Percentiles rank a stretch among this genome's conserved stretches.
phyloP scores from a whole-genome alignment of 2,113 vertebrate genomes.

The Sakesphorus luctuosus region DNA sequence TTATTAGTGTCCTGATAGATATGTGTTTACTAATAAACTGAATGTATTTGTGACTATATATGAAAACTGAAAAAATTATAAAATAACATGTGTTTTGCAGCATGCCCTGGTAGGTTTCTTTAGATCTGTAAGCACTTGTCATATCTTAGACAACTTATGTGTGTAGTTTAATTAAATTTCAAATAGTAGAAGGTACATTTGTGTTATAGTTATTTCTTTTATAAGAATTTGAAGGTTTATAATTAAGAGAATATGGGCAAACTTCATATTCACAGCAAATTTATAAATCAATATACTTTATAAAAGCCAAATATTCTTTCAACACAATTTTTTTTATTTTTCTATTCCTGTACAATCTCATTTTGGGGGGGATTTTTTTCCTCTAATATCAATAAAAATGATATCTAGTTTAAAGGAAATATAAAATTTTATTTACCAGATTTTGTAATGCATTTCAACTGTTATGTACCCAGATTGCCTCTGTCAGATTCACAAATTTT shows the following conservation, averaged over 20 bases:
- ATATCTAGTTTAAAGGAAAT: neutral
- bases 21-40: neutral
- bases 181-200: neutral
- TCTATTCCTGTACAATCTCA: neutral
- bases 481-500: neutral
- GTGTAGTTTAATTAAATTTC: neutral
- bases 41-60: neutral
- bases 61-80: neutral
- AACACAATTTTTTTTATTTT: neutral
- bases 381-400: neutral
- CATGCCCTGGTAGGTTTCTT: neutral
- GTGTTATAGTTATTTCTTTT: neutral
- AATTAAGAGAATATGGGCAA: neutral
- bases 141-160: neutral
- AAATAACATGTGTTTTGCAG: neutral
- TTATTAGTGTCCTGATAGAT: neutral
- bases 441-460: neutral
- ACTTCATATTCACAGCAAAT: neutral
- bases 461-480: neutral
- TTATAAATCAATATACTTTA: neutral
- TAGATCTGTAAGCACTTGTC: neutral
- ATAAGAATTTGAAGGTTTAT: neutral
- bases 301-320: neutral
- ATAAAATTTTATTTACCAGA: neutral
- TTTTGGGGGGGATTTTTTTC: neutral